Percentiles rank a stretch among this genome's conserved stretches.
These are phyloP conservation scores for Naja naja DNA, from an alignment of 2,113 vertebrate species.

Conservation along the genomic window DNA sequence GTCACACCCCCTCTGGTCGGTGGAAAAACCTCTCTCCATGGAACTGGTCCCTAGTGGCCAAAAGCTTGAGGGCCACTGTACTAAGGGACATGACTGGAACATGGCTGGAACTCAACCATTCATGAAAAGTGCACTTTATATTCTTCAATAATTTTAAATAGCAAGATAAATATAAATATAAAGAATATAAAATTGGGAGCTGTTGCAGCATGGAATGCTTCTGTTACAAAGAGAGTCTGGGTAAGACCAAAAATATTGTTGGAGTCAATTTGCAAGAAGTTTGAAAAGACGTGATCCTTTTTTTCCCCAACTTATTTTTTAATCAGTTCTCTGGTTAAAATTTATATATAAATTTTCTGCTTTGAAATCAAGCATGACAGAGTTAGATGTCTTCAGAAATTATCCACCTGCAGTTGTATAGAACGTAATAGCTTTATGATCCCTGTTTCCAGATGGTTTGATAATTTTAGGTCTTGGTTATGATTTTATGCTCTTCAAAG, in stretches of 20 bases:
- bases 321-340: not conserved
- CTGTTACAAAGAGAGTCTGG: not conserved
- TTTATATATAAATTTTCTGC: not conserved
- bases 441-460: not conserved
- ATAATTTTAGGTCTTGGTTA: not conserved
- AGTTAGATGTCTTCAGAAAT: not conserved
- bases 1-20: no score
- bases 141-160: constrained; percentile 1
- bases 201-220: not conserved
- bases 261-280: not conserved
- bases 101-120: not conserved
- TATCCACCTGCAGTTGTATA: not conserved
- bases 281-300: not conserved
- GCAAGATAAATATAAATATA: no score
- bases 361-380: not conserved
- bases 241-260: not conserved
- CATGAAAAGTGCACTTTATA: not conserved
- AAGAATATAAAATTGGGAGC: not conserved
- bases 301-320: not conserved
- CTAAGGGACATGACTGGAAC: no score
- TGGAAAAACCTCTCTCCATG: no score
- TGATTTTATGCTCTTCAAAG: not conserved
- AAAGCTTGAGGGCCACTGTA: no score
- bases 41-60: no score
- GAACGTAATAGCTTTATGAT: not conserved